Evolutionary conservation across 1,140 invertebrate genomes (phyloP), one percentile per base, ranked within the genome.

Genomic region (Seison nebaliae): DNA sequence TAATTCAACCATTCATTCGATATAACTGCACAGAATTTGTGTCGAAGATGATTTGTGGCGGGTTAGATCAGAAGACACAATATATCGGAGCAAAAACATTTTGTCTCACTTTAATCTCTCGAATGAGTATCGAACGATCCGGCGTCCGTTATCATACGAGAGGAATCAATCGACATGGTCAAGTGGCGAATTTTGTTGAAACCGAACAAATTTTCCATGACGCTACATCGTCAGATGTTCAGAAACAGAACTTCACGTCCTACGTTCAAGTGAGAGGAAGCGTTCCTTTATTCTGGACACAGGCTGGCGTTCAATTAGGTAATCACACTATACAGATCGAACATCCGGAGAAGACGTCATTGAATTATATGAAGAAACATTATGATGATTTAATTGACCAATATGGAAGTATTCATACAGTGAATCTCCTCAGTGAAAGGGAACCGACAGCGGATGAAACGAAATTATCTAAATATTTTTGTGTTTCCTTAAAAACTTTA

Each of bases 131-230:
- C 60, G 86, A 98, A 63, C 65, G 88, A 48, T 54, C 51, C 28
- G 57, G 56, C 5, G 52, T 53, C 12, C 45, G 77, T 44, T 96
- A 96, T 53, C 93, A 94, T 64, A 84, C 93, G 1, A 65, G 91
- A 47, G 91, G 91, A n/a, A 77, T 73, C 23, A 93, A 98, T 62
- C 88, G 98, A 64, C 79, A 91, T 56, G 91, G 91, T 0, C 76
- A 91, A 65, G 88, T 96, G 22, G 91, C 91, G 2, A 98, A 98
- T 65, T 96, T 96, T 68, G 84, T 94, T 7, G 91, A 98, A 68
- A 96, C 86, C 1, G 91, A 98, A 61, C 91, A 96, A 64, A 62
- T 65, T 36, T 43, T 29, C 11, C 26, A 21, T 19, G 18, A 40
- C 9, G 21, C 26, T 19, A 34, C 17, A 3, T 16, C 31, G 11